phyloP scores from a whole-genome alignment of 2,888 invertebrate species.

The Limnephilus rhombicus region DNA sequence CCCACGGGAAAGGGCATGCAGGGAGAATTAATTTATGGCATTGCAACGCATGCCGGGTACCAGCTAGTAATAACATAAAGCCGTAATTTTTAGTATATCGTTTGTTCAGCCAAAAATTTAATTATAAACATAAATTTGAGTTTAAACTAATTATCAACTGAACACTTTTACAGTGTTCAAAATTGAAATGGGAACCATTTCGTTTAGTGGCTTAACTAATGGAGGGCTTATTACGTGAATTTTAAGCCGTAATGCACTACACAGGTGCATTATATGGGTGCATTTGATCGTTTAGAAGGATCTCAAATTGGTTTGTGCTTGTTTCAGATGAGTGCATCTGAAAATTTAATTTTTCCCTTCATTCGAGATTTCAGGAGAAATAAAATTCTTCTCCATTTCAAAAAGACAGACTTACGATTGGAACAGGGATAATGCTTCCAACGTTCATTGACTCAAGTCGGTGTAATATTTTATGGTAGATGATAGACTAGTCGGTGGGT shows the following conservation, averaged over 20 bases:
- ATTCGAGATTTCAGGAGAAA: neutral
- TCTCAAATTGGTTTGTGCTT: neutral
- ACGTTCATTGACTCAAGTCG: neutral
- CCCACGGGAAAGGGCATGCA: too few relatives aligned
- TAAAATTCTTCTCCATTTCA: neutral
- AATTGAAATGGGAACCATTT: neutral
- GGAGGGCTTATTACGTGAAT: neutral
- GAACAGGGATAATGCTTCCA: neutral
- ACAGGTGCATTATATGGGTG: neutral
- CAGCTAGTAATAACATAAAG: neutral
- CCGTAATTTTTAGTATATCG: too few relatives aligned
- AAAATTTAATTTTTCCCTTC: neutral
- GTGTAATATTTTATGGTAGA: neutral
- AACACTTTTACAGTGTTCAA: neutral
- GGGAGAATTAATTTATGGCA: too few relatives aligned
- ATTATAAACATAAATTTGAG: neutral
- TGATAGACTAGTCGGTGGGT: neutral
- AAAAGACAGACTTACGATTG: neutral
- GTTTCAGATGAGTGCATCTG: neutral
- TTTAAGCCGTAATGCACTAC: neutral
- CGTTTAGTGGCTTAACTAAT: neutral
- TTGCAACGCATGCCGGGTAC: too few relatives aligned
- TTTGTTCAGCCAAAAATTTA: neutral
- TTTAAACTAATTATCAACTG: neutral
- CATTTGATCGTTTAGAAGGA: neutral